Conservation (phyloP, 1,140 invertebrate species). For the Pantala flavescens region DNA sequence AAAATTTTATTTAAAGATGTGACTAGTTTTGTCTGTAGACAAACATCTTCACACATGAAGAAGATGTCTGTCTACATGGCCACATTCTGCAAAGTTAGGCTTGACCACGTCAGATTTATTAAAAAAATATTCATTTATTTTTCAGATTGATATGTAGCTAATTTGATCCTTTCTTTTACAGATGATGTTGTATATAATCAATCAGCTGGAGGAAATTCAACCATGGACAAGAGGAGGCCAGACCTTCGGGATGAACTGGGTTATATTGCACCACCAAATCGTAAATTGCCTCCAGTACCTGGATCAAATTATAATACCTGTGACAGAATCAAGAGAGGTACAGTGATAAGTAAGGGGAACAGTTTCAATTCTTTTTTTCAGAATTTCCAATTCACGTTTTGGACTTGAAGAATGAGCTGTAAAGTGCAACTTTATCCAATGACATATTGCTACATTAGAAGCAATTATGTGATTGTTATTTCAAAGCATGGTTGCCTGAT, state of each 20-base stretch:
- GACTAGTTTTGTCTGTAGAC: no score
- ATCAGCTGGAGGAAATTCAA: slow-evolving; percentile 58
- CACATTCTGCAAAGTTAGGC: no score
- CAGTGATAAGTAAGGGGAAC: slow-evolving; percentile 67
- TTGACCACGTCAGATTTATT: no score
- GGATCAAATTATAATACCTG: slow-evolving; percentile 88
- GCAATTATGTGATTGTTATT: neutral
- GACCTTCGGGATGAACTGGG: slow-evolving; percentile 79
- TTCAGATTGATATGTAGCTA: slow-evolving; percentile 13
- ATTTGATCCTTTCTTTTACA: slow-evolving; percentile 34
- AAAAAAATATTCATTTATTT: no score
- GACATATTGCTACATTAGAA: neutral
- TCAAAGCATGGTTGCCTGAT: neutral
- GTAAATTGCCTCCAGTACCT: slow-evolving; percentile 80
- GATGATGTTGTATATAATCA: slow-evolving; percentile 84
- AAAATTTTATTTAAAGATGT: no score
- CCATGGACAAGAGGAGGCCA: slow-evolving; percentile 70
- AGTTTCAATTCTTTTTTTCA: slow-evolving; percentile 16
- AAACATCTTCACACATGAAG: no score
- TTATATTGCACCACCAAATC: slow-evolving; percentile 83
- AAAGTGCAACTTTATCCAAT: neutral
- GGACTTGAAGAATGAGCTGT: neutral
- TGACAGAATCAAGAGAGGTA: slow-evolving; percentile 85
- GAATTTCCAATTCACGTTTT: neutral
- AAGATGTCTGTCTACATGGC: no score